These are phyloP conservation scores for Sisyra terminalis DNA, from an alignment of 2,888 invertebrate species.

Conservation along the genomic window DNA sequence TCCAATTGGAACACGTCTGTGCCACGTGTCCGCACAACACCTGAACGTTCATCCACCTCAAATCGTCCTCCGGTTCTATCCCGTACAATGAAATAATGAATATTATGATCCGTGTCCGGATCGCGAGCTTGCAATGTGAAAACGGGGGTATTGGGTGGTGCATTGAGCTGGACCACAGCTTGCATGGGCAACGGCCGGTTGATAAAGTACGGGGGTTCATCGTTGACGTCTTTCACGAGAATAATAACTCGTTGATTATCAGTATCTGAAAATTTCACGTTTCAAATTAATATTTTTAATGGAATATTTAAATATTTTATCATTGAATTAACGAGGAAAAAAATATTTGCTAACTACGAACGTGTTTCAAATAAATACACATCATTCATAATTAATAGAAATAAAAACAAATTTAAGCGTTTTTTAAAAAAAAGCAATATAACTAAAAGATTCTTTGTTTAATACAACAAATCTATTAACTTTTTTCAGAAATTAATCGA, in stretches of 20 bases:
- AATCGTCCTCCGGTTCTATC: slow-evolving; percentile 70
- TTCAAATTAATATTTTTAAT: too few species aligned
- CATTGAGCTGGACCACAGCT: slow-evolving; percentile 90
- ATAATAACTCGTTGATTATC: slow-evolving; percentile 92
- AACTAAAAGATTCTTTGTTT: too few species aligned
- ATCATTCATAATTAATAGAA: too few species aligned
- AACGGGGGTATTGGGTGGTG: slow-evolving; percentile 87
- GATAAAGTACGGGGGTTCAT: slow-evolving; percentile 93
- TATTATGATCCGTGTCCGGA: slow-evolving; percentile 91
- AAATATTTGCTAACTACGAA: too few species aligned
- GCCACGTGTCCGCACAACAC: slow-evolving; percentile 81
- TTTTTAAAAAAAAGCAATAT: too few species aligned
- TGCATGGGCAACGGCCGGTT: slow-evolving; percentile 95
- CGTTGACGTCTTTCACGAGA: slow-evolving; percentile 89
- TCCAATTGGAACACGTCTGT: slow-evolving; percentile 86
- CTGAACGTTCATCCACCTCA: slow-evolving; percentile 81
- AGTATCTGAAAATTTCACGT: slow-evolving; percentile 49
- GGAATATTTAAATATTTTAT: too few species aligned
- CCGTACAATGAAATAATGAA: slow-evolving; percentile 89
- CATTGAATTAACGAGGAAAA: too few species aligned
- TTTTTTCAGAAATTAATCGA: too few species aligned
- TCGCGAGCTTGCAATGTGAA: slow-evolving; percentile 95
- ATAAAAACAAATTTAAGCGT: too few species aligned
- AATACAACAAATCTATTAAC: too few species aligned
- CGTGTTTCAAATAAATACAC: too few species aligned